Conservation (phyloP, 2,113 vertebrate genomes). For the Protobothrops flavoviridis region DNA sequence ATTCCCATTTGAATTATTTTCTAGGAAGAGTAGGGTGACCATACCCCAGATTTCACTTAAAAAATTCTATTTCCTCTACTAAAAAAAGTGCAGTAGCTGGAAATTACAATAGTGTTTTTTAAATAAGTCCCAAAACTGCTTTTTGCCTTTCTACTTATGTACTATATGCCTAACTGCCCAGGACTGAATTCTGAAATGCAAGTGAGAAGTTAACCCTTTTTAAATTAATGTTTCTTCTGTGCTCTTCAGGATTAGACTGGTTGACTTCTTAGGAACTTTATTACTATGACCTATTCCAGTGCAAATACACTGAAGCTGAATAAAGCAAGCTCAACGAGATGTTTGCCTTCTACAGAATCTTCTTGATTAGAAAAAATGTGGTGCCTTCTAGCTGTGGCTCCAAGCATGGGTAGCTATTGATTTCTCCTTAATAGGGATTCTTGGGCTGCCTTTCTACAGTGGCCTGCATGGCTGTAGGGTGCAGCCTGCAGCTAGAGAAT, state of each 20-base stretch:
- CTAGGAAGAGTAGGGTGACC: background rate
- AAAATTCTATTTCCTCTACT: slow-evolving; percentile 12
- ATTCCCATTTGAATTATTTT: background rate
- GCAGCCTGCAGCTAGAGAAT: slow-evolving; percentile 33
- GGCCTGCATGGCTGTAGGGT: slow-evolving; percentile 39
- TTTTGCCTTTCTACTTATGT: slow-evolving; percentile 9
- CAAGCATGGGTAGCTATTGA: slow-evolving; percentile 57
- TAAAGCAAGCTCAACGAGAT: slow-evolving; percentile 66
- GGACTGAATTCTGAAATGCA: slow-evolving; percentile 34
- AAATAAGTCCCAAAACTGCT: slow-evolving; percentile 27
- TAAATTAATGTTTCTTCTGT: slow-evolving; percentile 41
- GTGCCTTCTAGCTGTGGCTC: slow-evolving; percentile 40
- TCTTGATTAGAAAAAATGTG: slow-evolving; percentile 59
- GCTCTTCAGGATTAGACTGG: slow-evolving; percentile 40
- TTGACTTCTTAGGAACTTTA: slow-evolving; percentile 67
- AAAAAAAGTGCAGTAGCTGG: background rate
- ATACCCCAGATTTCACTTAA: background rate
- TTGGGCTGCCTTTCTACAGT: slow-evolving; percentile 47
- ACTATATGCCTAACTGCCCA: background rate
- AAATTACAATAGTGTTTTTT: slow-evolving; percentile 11
- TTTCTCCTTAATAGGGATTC: slow-evolving; percentile 61
- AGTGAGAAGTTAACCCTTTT: slow-evolving; percentile 39
- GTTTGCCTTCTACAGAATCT: slow-evolving; percentile 59
- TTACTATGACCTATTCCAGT: slow-evolving; percentile 66
- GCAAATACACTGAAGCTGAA: slow-evolving; percentile 67